phyloP scores from a whole-genome alignment of 2,888 invertebrate species.

The Tetragonula carbonaria region DNA sequence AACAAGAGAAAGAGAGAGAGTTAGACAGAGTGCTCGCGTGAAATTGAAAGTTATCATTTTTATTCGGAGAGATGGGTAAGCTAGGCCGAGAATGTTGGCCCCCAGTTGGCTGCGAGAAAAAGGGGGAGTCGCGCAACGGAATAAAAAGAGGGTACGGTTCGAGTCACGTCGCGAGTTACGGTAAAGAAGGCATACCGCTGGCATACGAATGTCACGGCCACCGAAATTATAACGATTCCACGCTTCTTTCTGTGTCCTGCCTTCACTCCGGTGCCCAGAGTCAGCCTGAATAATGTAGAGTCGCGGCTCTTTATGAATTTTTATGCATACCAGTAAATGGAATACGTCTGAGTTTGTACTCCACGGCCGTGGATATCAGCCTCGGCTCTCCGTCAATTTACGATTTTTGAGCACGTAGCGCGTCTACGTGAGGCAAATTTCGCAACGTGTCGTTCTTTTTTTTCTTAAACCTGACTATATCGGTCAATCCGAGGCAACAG shows the following conservation, averaged over 20 bases:
- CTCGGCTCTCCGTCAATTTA: neutral
- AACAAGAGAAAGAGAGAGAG: neutral
- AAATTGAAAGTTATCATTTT: neutral
- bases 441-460: neutral
- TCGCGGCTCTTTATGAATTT: conserved; percentile 80
- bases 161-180: conserved; percentile 43
- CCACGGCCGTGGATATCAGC: conserved; percentile 21
- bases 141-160: conserved; percentile 12
- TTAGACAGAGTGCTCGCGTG: neutral
- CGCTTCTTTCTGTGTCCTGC: conserved; percentile 68
- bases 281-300: conserved; percentile 80
- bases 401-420: neutral
- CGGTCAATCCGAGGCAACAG: too few relatives aligned
- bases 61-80: neutral
- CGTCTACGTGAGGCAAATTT: neutral
- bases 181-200: conserved; percentile 53
- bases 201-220: conserved; percentile 69
- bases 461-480: too few relatives aligned
- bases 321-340: conserved; percentile 78
- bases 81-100: neutral
- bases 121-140: neutral
- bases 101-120: too few relatives aligned
- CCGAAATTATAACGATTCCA: conserved; percentile 80
- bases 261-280: conserved; percentile 56
- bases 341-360: conserved; percentile 75